These are phyloP conservation scores for Andrena marginata DNA, from an alignment of 2,888 invertebrate genomes.

Conservation along the genomic window DNA sequence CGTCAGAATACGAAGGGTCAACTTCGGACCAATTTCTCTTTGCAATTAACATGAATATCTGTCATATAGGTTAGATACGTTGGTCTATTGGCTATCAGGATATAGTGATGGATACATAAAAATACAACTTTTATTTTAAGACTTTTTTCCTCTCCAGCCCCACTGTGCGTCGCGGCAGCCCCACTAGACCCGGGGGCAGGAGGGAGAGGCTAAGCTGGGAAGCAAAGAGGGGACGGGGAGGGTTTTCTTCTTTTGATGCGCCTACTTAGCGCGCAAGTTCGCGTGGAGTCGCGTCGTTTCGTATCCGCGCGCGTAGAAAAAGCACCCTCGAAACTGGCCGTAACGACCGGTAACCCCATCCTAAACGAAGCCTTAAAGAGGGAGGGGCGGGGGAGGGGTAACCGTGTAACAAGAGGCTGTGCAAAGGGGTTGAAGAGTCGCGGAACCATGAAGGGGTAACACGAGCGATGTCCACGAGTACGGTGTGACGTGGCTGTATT, in stretches of 20 bases:
- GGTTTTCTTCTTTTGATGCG: constrained; percentile 63
- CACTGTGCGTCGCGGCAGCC: too few species aligned
- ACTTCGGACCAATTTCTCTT: too few species aligned
- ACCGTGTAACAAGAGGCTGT: constrained; percentile 77
- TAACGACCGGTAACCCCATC: constrained; percentile 80
- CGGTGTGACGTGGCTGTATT: constrained; percentile 67
- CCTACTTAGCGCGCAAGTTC: constrained; percentile 50
- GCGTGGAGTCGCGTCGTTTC: constrained; percentile 15
- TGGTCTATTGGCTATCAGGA: too few species aligned
- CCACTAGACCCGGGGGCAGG: neutral
- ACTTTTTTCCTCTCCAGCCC: too few species aligned
- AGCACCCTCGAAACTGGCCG: constrained; percentile 74
- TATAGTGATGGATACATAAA: too few species aligned
- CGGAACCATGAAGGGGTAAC: constrained; percentile 55
- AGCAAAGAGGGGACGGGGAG: constrained; percentile 31
- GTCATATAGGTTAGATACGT: too few species aligned
- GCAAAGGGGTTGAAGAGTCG: constrained; percentile 73
- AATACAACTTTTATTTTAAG: too few species aligned
- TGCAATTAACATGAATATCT: too few species aligned
- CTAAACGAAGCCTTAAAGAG: constrained; percentile 80
- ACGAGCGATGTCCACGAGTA: constrained; percentile 40
- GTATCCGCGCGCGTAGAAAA: constrained; percentile 50
- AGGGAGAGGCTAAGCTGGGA: constrained; percentile 3
- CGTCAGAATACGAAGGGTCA: too few species aligned
- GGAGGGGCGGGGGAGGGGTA: constrained; percentile 72